These are phyloP conservation scores for Luffia ferchaultella DNA, from an alignment of 2,888 invertebrate species.

Conservation along the genomic window DNA sequence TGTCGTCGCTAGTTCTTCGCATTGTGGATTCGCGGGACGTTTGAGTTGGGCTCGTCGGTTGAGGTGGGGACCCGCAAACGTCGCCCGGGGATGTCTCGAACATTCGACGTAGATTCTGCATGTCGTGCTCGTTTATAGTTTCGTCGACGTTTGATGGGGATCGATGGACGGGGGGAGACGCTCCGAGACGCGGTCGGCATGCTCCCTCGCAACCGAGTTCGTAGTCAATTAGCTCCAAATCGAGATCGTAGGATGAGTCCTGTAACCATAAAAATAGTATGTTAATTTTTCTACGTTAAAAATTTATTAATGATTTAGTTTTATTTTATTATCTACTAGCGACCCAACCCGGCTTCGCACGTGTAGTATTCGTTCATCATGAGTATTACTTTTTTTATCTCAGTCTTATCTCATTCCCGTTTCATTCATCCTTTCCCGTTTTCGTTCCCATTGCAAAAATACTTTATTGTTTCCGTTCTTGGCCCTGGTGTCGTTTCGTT, in stretches of 20 bases:
- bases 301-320: too few species aligned
- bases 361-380: too few species aligned
- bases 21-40: slow-evolving; percentile 78
- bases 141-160: slow-evolving; percentile 32
- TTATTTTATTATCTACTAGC: too few species aligned
- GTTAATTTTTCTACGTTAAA: slow-evolving; percentile 22
- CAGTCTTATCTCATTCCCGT: too few species aligned
- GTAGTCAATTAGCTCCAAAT: slow-evolving; percentile 47
- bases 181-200: slow-evolving; percentile 42
- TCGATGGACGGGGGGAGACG: slow-evolving; percentile 39
- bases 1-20: slow-evolving; percentile 65
- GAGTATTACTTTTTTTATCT: too few species aligned
- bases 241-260: slow-evolving; percentile 43
- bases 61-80: slow-evolving; percentile 72
- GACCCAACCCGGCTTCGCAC: too few species aligned
- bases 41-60: slow-evolving; percentile 83
- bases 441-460: too few species aligned
- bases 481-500: too few species aligned
- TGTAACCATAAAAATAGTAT: slow-evolving; percentile 15
- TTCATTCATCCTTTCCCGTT: too few species aligned
- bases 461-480: too few species aligned
- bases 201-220: slow-evolving; percentile 47
- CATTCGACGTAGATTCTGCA: slow-evolving; percentile 35
- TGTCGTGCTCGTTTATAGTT: slow-evolving; percentile 35
- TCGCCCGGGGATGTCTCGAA: slow-evolving; percentile 33